Base-by-base conservation (phyloP, 2,797 vertebrate species). In the Anguilla megastoma region DNA sequence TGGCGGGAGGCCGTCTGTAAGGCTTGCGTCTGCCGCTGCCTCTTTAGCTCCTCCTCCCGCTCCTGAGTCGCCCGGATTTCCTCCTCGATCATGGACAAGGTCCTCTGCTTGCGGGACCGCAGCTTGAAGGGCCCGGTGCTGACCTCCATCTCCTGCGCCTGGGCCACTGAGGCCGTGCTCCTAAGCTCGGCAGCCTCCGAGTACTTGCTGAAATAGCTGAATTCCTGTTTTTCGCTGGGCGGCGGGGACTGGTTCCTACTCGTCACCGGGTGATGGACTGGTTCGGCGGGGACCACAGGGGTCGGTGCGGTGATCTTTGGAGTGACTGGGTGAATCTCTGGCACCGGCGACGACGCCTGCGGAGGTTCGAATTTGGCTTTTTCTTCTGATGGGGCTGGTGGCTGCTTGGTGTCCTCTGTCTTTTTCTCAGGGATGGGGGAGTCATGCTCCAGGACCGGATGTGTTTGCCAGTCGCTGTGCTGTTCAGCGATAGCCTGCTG, bases 51-150 rank as follows among this genome's bases (percentile, higher is more conserved):
- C 88, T 99, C 98, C 89, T 99, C 99, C 54, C 99, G 95, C 83
- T 99, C 97, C 94, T 99, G 98, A 85, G 99, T 97, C 0, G 98
- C 98, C 85, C 98, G 96, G 93, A 99, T 99, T 95, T 99, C 99
- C 93, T 99, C 98, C 90, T 99, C 99, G 0, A 99, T 99, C 98
- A 99, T 99, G 0, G 98, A 99, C 92, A 99, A 93, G 87, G 99
- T 99, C 90, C 96, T 94, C 94, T 99, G 98, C 93, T 99, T 99
- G 92, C 97, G 97, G 0, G 98, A 99, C 86, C 99, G 97, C 89
- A 99, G 94, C 91, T 97, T 98, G 95, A 99, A 99, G 0, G 98
- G 99, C 0, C 98, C 99, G 0, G 98, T 94, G 0, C 95, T 97
- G 1, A 97, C 95, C 84, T 99, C 98, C 0, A 91, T 89, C 71